Evolutionary conservation across 2,888 invertebrate species (phyloP), one percentile per base, ranked within the genome.

Genomic region (Stictocephala bisonia): DNA sequence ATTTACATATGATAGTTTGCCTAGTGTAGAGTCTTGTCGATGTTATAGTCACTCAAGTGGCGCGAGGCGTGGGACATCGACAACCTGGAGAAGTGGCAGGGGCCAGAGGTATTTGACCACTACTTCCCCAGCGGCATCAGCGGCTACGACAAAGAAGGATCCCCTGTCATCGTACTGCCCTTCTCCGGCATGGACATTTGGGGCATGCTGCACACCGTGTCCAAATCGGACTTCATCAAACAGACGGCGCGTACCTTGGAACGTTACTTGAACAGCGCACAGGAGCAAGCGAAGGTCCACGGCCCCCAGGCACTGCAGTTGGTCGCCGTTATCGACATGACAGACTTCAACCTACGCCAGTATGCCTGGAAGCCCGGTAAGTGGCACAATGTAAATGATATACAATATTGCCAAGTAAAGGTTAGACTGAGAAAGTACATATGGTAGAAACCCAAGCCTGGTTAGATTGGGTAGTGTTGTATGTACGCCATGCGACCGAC

Each of bases 281-380:
- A 85, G 51, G 87, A 90, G 72, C 90, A 91, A 80, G 86, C 88
- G 0, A 82, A 85, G 73, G 86, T 84, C 13, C 86, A 89, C 78
- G 92, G 92, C 0, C 87, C 88, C 9, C 87, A 86, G 9, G 90
- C 90, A 0, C 84, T 89, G 0, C 88, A 93, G 86, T 82, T 93
- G 15, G 88, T 89, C 0, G 90, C 90, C 0, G 84, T 93, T 74
- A 91, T 94, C 79, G 94, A 94, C 81, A 87, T 94, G 87, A 91
- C 93, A 68, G 90, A 90, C 31, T 93, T 93, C 83, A 91, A 89
- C 83, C 85, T 94, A 74, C 87, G 90, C 53, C 93, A 93, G 81
- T 94, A 91, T 82, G 90, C 94, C 71, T 96, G 95, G 94, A 89
- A 93, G 81, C 96, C 96, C 79, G 91, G 91, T 91, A 83, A 81